Evolutionary conservation across 2,797 vertebrate species (phyloP).

Genomic region (Halcyon chelicuti): DNA sequence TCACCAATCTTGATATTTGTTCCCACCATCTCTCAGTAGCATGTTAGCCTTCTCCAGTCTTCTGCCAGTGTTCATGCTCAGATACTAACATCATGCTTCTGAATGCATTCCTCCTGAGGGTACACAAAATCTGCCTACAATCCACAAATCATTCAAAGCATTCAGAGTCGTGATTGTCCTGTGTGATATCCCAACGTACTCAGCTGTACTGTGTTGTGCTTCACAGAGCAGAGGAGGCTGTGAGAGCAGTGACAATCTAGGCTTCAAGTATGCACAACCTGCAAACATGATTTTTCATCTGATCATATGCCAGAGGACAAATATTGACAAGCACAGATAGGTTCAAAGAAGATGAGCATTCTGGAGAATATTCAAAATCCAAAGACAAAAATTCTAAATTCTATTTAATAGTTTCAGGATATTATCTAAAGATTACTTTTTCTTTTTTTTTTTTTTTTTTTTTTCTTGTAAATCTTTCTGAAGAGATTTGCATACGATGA

Average conservation of each 20-base stretch:
- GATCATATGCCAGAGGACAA: not conserved
- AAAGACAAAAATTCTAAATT: not conserved
- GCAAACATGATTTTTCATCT: not conserved
- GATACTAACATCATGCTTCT: fast-evolving
- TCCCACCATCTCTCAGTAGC: not conserved
- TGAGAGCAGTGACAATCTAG: not conserved
- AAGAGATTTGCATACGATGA: not conserved
- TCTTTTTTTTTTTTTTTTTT: not conserved
- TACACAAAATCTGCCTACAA: not conserved
- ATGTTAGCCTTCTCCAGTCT: not conserved
- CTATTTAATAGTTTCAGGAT: not conserved
- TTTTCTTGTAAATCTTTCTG: not conserved
- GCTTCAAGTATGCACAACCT: not conserved
- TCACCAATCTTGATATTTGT: not conserved
- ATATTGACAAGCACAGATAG: not conserved
- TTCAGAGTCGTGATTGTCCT: not conserved
- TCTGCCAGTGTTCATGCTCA: not conserved
- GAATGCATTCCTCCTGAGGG: not conserved
- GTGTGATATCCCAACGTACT: not conserved
- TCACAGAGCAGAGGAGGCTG: not conserved
- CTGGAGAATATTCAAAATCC: not conserved
- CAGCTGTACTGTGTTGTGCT: not conserved
- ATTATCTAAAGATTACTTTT: not conserved
- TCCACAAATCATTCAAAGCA: not conserved
- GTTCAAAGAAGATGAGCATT: not conserved